Base-by-base conservation (phyloP, 2,888 invertebrate species). In the Cheilosia vernalis region DNA sequence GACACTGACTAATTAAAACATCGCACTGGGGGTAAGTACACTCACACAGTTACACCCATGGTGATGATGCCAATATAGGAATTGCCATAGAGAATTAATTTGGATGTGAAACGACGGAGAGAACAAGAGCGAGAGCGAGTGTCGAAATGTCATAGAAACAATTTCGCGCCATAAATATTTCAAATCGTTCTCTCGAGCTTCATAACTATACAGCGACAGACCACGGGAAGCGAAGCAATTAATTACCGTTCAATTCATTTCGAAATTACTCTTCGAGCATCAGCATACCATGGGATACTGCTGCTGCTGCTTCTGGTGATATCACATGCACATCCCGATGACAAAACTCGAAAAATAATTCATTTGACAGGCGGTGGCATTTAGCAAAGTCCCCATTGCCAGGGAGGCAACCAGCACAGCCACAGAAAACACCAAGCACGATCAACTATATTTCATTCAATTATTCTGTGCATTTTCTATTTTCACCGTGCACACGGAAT, bases 151-250 rank as follows among this genome's bases (percentile, higher is more conserved):
- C 74, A 74, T 27, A 37, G 56, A 81, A 76, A 82, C 64, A 76
- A 76, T 82, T 82, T 76, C 30, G 64, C 81, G 76, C 81, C 58
- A 70, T 70, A 81, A 81, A 81, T 81, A 82, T 82, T 70, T 76
- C 4, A 82, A 82, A 82, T 82, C 64, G 47, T 76, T 76, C 76
- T 70, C 81, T 63, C 63, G 76, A 70, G 69, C 19, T 64, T 70
- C 76, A 70, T 80, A 56, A 61, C 44, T 30, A 2, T 4, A 21
- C 10, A 42, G 17, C 15, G 10, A 13, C 6, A 9, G 21, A 13
- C 9, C 63, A 58, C 40, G 47, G 72, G 33, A 53, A 73, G 66
- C 44, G 44, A 80, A 66, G 66, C 69, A 74, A 81, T 81, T 81
- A 81, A 81, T 81, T 74, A 56, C 56, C 69, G 44, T 74, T 81